phyloP scores from a whole-genome alignment of 1,140 invertebrate genomes.

The Cardiocondyla obscurior region DNA sequence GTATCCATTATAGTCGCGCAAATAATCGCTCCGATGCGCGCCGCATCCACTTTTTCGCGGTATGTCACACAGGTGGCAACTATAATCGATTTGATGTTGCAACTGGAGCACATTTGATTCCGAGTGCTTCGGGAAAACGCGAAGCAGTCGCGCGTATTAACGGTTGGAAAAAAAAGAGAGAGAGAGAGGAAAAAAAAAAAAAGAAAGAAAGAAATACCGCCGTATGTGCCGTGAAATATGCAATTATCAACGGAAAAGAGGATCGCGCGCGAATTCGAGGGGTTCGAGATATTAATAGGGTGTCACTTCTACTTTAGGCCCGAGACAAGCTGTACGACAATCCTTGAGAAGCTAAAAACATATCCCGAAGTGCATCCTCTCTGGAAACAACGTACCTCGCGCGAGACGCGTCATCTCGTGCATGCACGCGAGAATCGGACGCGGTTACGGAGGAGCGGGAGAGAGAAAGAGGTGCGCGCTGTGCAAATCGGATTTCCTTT shows the following conservation, averaged over 20 bases:
- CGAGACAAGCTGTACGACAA: neutral
- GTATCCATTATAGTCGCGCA: slow-evolving; percentile 82
- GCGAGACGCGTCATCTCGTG: slow-evolving; percentile 35
- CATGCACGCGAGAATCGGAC: slow-evolving; percentile 33
- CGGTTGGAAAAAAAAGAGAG: no score
- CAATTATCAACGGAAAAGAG: neutral
- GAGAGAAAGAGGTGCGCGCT: slow-evolving; percentile 26
- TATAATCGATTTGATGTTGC: slow-evolving; percentile 52
- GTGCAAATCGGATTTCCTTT: slow-evolving; percentile 77
- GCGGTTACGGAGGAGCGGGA: slow-evolving; percentile 36
- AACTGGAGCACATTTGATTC: slow-evolving; percentile 5
- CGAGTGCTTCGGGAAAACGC: neutral
- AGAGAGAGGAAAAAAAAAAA: no score
- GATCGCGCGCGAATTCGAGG: neutral
- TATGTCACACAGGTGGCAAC: slow-evolving; percentile 58
- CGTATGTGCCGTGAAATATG: neutral
- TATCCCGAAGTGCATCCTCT: slow-evolving; percentile 14
- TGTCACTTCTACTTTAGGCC: neutral
- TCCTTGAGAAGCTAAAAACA: slow-evolving; percentile 8
- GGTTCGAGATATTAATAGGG: slow-evolving; percentile 9
- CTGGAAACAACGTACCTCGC: slow-evolving; percentile 19
- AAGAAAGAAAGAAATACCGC: neutral
- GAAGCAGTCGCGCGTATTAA: no score
- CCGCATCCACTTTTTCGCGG: slow-evolving; percentile 58
- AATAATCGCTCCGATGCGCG: slow-evolving; percentile 79